Conservation (phyloP, 2,888 invertebrate genomes). For the Plagodis pulveraria region DNA sequence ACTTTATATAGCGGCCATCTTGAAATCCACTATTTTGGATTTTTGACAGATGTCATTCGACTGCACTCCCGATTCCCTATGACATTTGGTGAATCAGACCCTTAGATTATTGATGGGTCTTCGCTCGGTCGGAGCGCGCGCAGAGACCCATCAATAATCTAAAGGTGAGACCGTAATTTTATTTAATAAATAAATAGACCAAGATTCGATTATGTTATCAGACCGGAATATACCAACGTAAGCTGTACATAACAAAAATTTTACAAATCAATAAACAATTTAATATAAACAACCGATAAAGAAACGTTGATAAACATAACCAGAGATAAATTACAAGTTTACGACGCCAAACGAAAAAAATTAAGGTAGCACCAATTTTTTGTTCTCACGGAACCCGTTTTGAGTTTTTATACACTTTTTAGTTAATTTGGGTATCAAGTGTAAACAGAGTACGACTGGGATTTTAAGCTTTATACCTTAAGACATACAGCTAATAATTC, state of each 20-base stretch:
- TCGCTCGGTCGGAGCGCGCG: too few relatives aligned
- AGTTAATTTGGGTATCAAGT: slow-evolving; percentile 25
- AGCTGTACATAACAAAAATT: neutral
- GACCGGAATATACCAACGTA: too few relatives aligned
- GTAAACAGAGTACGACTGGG: neutral
- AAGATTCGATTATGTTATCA: too few relatives aligned
- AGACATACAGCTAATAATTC: slow-evolving; percentile 5
- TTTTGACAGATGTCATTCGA: too few relatives aligned
- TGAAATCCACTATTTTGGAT: too few relatives aligned
- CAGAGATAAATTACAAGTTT: slow-evolving; percentile 51
- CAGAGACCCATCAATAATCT: too few relatives aligned
- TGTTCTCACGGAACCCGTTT: slow-evolving; percentile 60
- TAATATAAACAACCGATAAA: slow-evolving; percentile 22
- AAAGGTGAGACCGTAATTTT: too few relatives aligned
- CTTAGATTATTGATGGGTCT: too few relatives aligned
- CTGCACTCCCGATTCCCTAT: too few relatives aligned
- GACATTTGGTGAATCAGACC: too few relatives aligned
- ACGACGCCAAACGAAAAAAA: slow-evolving; percentile 42
- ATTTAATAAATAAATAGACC: too few relatives aligned
- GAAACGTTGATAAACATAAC: slow-evolving; percentile 31
- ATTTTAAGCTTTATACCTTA: slow-evolving; percentile 1
- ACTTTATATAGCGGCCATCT: too few relatives aligned
- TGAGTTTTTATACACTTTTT: slow-evolving; percentile 44
- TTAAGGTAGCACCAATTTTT: slow-evolving; percentile 57
- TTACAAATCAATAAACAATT: slow-evolving; percentile 2